Base-by-base conservation (phyloP, 2,113 vertebrate genomes). In the Eptesicus fuscus region DNA sequence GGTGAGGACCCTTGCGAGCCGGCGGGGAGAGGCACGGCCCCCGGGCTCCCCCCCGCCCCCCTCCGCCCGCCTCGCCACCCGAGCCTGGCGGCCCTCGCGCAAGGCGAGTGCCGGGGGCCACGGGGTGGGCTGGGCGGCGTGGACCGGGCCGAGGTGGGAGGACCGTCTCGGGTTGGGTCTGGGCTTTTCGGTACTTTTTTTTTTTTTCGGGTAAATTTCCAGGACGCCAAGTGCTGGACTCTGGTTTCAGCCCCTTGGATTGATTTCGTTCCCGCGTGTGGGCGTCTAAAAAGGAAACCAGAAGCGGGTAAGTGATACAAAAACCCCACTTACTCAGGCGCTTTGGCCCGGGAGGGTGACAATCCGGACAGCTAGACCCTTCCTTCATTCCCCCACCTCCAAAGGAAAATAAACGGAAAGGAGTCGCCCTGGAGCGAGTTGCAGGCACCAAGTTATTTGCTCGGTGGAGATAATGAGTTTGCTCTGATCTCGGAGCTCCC, bases 241-340 rank as follows among this genome's bases (percentile, higher is more conserved):
- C 83, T 25, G 83, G 83, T 61, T 83, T 67, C 67, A 77, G 79
- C 76, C 51, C 56, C 79, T 70, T n/a, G 80, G 77, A 86, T 91
- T 59, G 77, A 86, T 91, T 59, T 74, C 25, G 37, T 86, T 83
- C 93, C 79, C 35, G 83, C 65, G 63, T 51, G 94, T 95, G 95
- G 95, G 92, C 92, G 96, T 94, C 93, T 80, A 16, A 85, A 85
- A 93, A 74, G 85, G 95, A 96, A 96, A 90, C 51, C 94, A 92
- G 93, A 88, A 80, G 70, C 59, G 25, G 85, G 93, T 91, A 56
- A 96, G 95, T 51, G 95, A 88, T 59, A 18, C 2, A 12, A 4
- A 44, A 42, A 76, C 42, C 82, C 69, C 74, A 14, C 67, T 83
- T 14, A 17, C 63, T 69, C 32, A 83, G 44, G 95, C 32, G 65